Conservation (phyloP, 2,113 vertebrate genomes). For the Chascanopsetta lugubris region DNA sequence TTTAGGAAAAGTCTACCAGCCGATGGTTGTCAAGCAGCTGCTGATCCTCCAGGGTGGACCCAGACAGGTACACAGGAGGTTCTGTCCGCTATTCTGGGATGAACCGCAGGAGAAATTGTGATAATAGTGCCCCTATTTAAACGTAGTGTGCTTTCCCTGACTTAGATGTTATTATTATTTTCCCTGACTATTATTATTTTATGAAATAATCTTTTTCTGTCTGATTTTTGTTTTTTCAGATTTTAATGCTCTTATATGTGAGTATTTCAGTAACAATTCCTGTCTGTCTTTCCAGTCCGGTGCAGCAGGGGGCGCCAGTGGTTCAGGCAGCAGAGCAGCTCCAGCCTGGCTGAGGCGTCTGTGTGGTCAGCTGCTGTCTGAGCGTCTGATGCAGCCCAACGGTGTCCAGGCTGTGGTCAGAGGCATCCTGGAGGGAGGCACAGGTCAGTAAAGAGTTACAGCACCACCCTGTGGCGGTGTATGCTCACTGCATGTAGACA, state of each 20-base stretch:
- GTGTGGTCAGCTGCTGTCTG: slow-evolving; percentile 90
- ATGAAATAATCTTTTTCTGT: not conserved
- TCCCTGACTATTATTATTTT: not conserved
- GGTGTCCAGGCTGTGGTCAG: slow-evolving; percentile 92
- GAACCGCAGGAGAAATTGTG: not conserved
- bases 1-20: slow-evolving; percentile 90
- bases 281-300: slow-evolving; percentile 38
- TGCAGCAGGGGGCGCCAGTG: slow-evolving; percentile 5
- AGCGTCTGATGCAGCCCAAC: slow-evolving; percentile 85
- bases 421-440: slow-evolving; percentile 88
- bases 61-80: slow-evolving; percentile 85
- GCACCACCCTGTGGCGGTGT: not conserved
- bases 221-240: not conserved
- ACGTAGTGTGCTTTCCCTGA: not conserved
- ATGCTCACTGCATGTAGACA: not conserved
- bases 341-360: slow-evolving; percentile 89
- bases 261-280: no score
- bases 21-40: slow-evolving; percentile 89
- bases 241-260: no score
- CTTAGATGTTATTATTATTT: not conserved
- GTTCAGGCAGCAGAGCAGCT: slow-evolving; percentile 46
- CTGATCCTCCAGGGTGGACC: slow-evolving; percentile 90
- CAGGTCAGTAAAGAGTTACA: slow-evolving; percentile 73
- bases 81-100: no score
- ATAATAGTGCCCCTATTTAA: not conserved